Conservation (phyloP, 2,888 invertebrate genomes). For the Scaeva pyrastri region DNA sequence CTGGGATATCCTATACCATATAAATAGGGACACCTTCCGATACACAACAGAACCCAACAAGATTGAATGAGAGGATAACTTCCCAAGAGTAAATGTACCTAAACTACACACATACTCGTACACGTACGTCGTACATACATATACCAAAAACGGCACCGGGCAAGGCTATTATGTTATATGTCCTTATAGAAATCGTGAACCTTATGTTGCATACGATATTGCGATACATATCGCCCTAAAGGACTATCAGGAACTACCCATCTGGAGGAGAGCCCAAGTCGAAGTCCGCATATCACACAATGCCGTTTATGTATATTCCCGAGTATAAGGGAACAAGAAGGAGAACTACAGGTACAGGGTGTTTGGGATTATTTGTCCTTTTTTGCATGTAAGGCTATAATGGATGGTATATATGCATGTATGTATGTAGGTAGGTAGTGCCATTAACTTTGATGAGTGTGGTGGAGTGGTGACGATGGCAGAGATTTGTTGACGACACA, state of each 20-base stretch:
- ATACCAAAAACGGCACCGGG: background rate
- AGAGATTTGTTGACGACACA: slow-evolving; percentile 62
- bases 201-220: slow-evolving; percentile 44
- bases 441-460: slow-evolving; percentile 59
- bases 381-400: background rate
- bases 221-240: slow-evolving; percentile 38
- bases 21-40: slow-evolving; percentile 22
- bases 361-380: slow-evolving; percentile 64
- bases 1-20: too few relatives aligned
- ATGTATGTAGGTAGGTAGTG: background rate
- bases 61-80: slow-evolving; percentile 48
- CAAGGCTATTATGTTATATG: slow-evolving; percentile 32
- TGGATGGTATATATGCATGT: slow-evolving; percentile 16
- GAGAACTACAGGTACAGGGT: slow-evolving; percentile 48
- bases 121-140: too few relatives aligned
- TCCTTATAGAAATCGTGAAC: slow-evolving; percentile 42
- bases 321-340: background rate
- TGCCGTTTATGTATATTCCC: slow-evolving; percentile 42
- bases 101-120: too few relatives aligned
- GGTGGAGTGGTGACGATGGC: slow-evolving; percentile 36
- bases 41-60: slow-evolving; percentile 19
- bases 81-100: background rate
- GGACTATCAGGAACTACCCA: slow-evolving; percentile 44
- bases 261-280: too few relatives aligned
- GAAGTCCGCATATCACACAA: slow-evolving; percentile 5